Evolutionary conservation across 2,888 invertebrate species (phyloP).

Genomic region (Electrophaes corylata): DNA sequence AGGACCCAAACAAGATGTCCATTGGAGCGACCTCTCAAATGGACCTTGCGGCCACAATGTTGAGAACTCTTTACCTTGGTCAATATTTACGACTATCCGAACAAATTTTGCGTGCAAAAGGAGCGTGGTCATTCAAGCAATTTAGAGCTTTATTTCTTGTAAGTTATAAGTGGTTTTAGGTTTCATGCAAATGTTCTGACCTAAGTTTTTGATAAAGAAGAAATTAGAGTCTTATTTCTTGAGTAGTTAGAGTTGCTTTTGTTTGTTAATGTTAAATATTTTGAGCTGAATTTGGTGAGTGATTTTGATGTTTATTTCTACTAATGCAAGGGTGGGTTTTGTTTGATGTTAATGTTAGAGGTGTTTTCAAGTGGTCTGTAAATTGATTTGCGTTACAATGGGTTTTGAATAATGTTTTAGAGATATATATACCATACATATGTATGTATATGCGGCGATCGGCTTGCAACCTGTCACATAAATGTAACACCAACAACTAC

Average conservation of each 20-base stretch:
- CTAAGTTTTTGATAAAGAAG: background rate
- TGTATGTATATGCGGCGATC: too few relatives aligned
- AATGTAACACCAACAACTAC: too few relatives aligned
- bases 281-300: background rate
- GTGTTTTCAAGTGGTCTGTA: conserved; percentile 36
- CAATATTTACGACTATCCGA: conserved; percentile 67
- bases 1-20: conserved; percentile 40
- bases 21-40: conserved; percentile 40
- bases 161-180: conserved; percentile 23
- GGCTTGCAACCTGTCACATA: too few relatives aligned
- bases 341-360: background rate
- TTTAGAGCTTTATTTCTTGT: conserved; percentile 16
- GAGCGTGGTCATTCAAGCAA: conserved; percentile 11
- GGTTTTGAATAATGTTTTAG: conserved; percentile 51
- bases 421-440: too few relatives aligned
- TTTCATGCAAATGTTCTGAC: background rate
- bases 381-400: conserved; percentile 48
- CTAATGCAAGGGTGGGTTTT: background rate
- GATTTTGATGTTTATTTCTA: conserved; percentile 14
- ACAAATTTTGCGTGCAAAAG: conserved; percentile 55
- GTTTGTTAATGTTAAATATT: background rate
- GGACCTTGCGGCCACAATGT: conserved; percentile 42
- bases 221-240: conserved; percentile 16
- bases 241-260: conserved; percentile 1
- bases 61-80: conserved; percentile 61